A percentile compares a stretch with the other conserved stretches of the same genome.
Conservation (phyloP, 1,140 invertebrate genomes). For the Drosophila pandora region DNA sequence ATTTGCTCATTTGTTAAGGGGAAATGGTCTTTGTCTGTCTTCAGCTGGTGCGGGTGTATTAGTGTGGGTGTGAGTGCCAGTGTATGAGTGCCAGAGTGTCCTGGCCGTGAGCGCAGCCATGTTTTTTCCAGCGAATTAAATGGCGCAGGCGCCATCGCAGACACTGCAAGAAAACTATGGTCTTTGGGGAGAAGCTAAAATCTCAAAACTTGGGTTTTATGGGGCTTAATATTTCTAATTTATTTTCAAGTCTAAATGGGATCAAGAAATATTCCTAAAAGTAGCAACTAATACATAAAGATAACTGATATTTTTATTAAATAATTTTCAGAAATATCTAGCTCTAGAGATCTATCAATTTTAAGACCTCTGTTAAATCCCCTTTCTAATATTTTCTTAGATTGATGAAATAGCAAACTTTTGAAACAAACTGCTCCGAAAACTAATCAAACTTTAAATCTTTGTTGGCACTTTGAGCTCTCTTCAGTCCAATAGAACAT, state of each 20-base stretch:
- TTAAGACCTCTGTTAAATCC: not conserved
- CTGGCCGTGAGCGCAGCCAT: constrained; percentile 71
- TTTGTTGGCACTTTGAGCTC: constrained; percentile 29
- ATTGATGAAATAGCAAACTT: not conserved
- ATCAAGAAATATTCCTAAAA: too few species aligned
- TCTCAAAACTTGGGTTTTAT: too few species aligned
- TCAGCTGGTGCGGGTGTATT: constrained; percentile 22
- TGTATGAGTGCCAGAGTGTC: constrained; percentile 28
- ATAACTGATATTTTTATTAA: not conserved
- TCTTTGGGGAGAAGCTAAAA: too few species aligned
- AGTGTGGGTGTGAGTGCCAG: constrained; percentile 12
- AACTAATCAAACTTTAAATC: constrained; percentile 50
- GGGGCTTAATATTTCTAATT: too few species aligned
- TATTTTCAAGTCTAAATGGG: too few species aligned
- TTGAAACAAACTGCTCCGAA: not conserved
- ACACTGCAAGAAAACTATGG: constrained; percentile 38
- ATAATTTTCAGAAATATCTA: not conserved
- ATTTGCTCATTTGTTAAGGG: constrained; percentile 77
- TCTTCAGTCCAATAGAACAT: constrained; percentile 20
- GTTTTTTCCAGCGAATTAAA: constrained; percentile 61
- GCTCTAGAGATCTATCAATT: not conserved
- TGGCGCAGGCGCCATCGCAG: constrained; percentile 56
- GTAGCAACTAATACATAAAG: too few species aligned
- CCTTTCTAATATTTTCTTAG: not conserved
- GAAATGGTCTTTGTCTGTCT: constrained; percentile 79